Evolutionary conservation across 2,888 invertebrate species (phyloP).

Genomic region (Noctua fimbriata): DNA sequence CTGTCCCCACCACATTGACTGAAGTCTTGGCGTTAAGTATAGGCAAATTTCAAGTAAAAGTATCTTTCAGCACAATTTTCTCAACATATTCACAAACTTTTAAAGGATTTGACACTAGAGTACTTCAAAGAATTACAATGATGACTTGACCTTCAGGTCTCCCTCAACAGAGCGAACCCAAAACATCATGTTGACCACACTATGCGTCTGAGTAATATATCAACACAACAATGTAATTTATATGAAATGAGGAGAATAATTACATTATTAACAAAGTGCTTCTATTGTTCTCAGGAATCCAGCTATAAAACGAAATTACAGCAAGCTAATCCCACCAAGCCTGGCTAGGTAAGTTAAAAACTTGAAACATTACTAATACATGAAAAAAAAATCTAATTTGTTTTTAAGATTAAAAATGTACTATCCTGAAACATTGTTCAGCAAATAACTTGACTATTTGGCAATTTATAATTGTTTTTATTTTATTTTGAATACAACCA

Average conservation of each 20-base stretch:
- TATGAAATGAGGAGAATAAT: background rate
- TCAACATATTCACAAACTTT: background rate
- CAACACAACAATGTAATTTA: background rate
- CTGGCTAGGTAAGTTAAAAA: background rate
- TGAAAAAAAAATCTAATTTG: too few relatives aligned
- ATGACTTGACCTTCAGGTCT: constrained; percentile 88
- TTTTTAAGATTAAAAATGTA: too few relatives aligned
- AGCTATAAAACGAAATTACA: background rate
- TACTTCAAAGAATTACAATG: constrained; percentile 68
- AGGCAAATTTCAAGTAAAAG: background rate
- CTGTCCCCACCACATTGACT: background rate
- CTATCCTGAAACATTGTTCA: constrained; percentile 67
- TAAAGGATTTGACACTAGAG: background rate
- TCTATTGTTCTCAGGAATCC: constrained; percentile 13
- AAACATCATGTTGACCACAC: constrained; percentile 80
- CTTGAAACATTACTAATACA: background rate
- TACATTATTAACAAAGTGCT: background rate
- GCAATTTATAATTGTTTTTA: too few relatives aligned
- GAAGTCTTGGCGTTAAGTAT: background rate
- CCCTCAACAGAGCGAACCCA: constrained; percentile 89
- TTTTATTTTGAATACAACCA: background rate
- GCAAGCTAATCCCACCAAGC: background rate
- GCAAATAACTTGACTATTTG: constrained; percentile 71
- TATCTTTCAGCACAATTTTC: background rate
- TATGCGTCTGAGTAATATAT: constrained; percentile 74